Base-by-base conservation (phyloP, 1,140 invertebrate species). In the Tribolium castaneum region DNA sequence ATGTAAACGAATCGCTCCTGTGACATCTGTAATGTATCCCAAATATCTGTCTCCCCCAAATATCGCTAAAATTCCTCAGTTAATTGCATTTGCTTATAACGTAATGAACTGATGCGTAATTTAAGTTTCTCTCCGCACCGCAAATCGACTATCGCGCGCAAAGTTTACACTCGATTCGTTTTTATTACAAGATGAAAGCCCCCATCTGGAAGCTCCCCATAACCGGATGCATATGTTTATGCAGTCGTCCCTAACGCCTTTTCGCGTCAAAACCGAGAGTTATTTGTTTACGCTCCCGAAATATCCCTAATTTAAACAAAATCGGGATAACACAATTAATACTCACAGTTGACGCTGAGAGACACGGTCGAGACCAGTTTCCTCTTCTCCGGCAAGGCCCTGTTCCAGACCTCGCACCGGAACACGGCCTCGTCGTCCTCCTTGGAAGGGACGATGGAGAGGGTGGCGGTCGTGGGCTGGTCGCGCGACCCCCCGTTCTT, bases 331-430 rank as follows among this genome's bases (percentile, higher is more conserved):
- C 19, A n/a, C 50, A 72, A 19, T 22, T 12, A 72, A 72, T 87
- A 94, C 94, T 95, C 89, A 96, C 94, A 98, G 85, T 97, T 95
- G 52, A 98, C 96, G 84, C 93, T 94, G 30, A 98, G 88, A 0
- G 92, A 92, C 19, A 96, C 91, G 9, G 90, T 92, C 0, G 94
- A 90, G 77, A 96, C 94, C 45, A 97, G 86, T 78, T 95, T 94
- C 16, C 93, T 90, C 4, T 93, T 93, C 25, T 94, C 91, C 0
- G 90, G 90, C 90, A 97, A 93, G 30, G 96, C 97, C 13, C 96
- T 89, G 87, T 97, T 98, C 88, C 93, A 93, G 0, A 97, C 95
- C 34, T 93, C 92, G 86, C 96, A 98, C 35, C 92, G 90, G 86
- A 94, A 96, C 9, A 91, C 89, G 10, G 94, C 93, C 0, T 92